Percentiles rank a stretch among this genome's conserved stretches.
Conservation (phyloP, 2,113 vertebrate genomes). For the Conger conger region DNA sequence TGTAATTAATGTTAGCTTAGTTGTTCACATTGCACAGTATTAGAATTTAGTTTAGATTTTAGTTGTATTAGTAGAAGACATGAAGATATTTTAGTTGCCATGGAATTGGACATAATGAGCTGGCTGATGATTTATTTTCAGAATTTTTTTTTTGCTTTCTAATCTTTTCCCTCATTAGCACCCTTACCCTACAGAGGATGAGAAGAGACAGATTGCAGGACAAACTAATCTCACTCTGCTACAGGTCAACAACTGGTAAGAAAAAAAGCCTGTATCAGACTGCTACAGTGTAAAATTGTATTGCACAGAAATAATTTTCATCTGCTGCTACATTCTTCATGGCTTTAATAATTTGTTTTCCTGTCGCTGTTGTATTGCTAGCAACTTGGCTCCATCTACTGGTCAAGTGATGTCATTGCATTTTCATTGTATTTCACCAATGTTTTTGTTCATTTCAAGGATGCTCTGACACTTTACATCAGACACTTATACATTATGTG, state of each 20-base stretch:
- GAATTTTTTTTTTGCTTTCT: background rate
- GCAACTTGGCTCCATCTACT: conserved; percentile 16
- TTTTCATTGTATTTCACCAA: background rate
- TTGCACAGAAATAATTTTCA: background rate
- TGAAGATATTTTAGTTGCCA: background rate
- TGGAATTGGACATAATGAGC: background rate
- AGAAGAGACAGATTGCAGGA: conserved; percentile 95
- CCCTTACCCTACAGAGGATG: conserved; percentile 96
- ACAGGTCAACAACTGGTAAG: conserved; percentile 99
- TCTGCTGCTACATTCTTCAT: background rate
- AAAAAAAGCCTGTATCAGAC: background rate
- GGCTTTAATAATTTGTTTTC: background rate
- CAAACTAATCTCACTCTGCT: conserved; percentile 96
- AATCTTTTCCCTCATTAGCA: conserved; percentile 72
- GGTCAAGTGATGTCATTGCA: background rate
- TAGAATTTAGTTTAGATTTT: background rate
- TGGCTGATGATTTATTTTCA: background rate
- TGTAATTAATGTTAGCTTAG: background rate
- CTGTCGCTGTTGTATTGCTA: background rate
- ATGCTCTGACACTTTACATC: background rate
- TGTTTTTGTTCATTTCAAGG: background rate
- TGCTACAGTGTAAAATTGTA: background rate
- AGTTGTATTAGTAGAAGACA: background rate
- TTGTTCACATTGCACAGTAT: background rate
- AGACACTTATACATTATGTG: background rate